Base-by-base conservation (phyloP, 2,113 vertebrate species). In the Sebastes schlegelii region DNA sequence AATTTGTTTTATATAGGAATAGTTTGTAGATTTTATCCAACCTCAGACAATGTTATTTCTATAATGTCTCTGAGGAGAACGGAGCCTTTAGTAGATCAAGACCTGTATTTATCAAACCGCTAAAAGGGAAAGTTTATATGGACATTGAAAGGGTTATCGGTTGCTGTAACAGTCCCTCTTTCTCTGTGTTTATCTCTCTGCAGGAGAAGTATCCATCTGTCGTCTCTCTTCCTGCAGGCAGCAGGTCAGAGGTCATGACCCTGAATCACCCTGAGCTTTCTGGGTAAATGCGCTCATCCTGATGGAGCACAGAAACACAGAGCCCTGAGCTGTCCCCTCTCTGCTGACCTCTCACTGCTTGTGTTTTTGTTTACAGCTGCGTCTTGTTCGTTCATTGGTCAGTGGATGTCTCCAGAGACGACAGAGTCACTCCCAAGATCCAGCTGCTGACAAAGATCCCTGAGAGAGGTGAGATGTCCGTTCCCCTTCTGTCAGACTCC, bases 371-470 rank as follows among this genome's bases (percentile, higher is more conserved):
- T 34, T 58, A 0, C 17, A 93, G 91, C 51, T 92, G 85, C 6
- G 23, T 84, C 9, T 0, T 93, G 8, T 48, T 85, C 16, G 2
- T 93, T 21, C 17, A 84, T n/a, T 94, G 93, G 93, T 85, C 81
- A 0, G 62, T 93, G 4, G 77, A 83, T 3, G 89, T 94, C 13
- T 89, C 87, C 40, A 69, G 21, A 49, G 92, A 88, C 9, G 92
- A 92, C 0, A 7, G 8, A 4, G 92, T 93, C 13, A 21, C 10
- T 0, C 82, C 89, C 0, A 87, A 82, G n/a, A 60, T 94, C 23
- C 26, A 80, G 54, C 79, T 94, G 86, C 79, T 93, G 77, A 60
- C 91, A 6, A 93, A 90, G 87, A 86, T 92, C 90, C 92, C 93
- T 1, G 77, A 88, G 16, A 65, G 0, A 86, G 93, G 93, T 93